Evolutionary conservation across 2,888 invertebrate genomes (phyloP).

Genomic region (Macrophya alboannulata): DNA sequence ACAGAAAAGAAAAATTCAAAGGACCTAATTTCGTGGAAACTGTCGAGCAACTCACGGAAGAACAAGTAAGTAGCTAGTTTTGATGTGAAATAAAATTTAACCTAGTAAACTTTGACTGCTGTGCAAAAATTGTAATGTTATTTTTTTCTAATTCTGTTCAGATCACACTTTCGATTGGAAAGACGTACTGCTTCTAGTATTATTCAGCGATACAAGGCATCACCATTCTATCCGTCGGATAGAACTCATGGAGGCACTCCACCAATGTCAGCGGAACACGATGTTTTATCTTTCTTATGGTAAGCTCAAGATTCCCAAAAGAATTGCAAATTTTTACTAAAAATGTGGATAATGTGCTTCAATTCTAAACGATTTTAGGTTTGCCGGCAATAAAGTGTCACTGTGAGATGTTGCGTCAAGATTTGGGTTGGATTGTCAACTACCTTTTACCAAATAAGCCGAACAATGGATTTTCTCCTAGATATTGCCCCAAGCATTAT

Average conservation of each 20-base stretch:
- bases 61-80: conserved; percentile 17
- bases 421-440: conserved; percentile 30
- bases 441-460: conserved; percentile 18
- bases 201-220: background rate
- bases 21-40: conserved; percentile 2
- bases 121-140: background rate
- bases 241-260: background rate
- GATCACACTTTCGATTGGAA: background rate
- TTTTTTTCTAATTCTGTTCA: conserved; percentile 8
- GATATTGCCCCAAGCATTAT: conserved; percentile 51
- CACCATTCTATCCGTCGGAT: conserved; percentile 5
- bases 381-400: conserved; percentile 21
- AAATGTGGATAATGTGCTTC: background rate
- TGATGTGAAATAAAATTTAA: background rate
- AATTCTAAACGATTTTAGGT: background rate
- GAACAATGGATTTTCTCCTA: conserved; percentile 44
- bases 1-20: background rate
- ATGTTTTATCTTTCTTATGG: conserved; percentile 14
- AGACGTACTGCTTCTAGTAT: background rate
- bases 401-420: conserved; percentile 39
- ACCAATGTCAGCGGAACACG: background rate
- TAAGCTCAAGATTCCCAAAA: background rate
- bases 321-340: background rate
- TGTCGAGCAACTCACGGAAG: background rate
- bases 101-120: background rate